phyloP scores from a whole-genome alignment of 2,797 vertebrate genomes.

The Protosalanx chinensis region DNA sequence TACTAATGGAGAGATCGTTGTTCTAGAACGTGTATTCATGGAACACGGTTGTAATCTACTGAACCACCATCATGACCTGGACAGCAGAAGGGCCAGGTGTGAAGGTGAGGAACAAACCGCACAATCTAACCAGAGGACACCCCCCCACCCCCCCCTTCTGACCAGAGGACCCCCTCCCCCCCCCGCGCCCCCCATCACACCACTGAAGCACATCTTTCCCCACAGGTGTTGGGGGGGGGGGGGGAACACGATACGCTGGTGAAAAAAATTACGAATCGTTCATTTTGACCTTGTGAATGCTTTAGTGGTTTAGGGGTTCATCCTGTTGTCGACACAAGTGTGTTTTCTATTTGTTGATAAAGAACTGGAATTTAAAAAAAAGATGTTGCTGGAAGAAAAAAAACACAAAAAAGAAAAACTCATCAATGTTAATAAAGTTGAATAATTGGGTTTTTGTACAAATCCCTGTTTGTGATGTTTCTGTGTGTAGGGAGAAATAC shows the following conservation, averaged over 20 bases:
- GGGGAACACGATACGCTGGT: constrained; percentile 55
- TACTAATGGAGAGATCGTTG: constrained; percentile 68
- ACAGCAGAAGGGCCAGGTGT: constrained; percentile 54
- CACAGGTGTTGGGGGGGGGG: constrained; percentile 33
- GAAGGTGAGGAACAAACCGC: constrained; percentile 43
- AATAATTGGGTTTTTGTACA: constrained; percentile 92
- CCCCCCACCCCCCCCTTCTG: too few relatives aligned
- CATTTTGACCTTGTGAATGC: constrained; percentile 99
- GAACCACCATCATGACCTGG: constrained; percentile 78
- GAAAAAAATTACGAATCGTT: constrained; percentile 67
- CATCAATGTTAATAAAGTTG: constrained; percentile 99
- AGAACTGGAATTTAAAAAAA: constrained; percentile 81
- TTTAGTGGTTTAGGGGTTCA: constrained; percentile 97
- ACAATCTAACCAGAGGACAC: constrained; percentile 64
- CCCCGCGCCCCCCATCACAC: constrained; percentile 30
- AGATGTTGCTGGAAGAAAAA: constrained; percentile 64
- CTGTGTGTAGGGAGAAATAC: constrained; percentile 13
- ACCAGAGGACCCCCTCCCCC: too few relatives aligned
- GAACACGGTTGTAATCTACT: constrained; percentile 84
- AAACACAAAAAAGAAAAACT: too few relatives aligned
- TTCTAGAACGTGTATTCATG: constrained; percentile 82
- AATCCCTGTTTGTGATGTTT: constrained; percentile 42
- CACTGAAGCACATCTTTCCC: constrained; percentile 48
- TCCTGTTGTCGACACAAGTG: constrained; percentile 97
- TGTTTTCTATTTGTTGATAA: constrained; percentile 99